A percentile compares a stretch with the other conserved stretches of the same genome.
phyloP scores from a whole-genome alignment of 2,113 vertebrate species.

The Megatriorchis doriae region DNA sequence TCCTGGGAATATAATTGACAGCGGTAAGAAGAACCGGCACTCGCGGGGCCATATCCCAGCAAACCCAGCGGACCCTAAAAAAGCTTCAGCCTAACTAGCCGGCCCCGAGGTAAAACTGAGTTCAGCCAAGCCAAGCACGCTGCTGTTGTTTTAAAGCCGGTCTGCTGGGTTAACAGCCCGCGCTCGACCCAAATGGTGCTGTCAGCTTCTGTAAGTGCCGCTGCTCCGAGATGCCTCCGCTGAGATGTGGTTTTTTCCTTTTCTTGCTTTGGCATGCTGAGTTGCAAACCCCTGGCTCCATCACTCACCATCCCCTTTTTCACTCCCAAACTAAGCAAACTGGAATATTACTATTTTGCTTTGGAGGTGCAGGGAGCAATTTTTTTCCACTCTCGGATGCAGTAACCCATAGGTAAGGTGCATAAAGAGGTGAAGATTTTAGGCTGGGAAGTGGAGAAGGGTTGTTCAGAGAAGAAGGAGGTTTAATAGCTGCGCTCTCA shows the following conservation, averaged over 20 bases:
- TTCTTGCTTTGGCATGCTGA: background rate
- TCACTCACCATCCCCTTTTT: background rate
- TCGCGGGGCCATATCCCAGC: accelerated
- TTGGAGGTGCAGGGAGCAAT: background rate
- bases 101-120: background rate
- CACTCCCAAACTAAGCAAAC: background rate
- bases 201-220: background rate
- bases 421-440: background rate
- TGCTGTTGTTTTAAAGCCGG: background rate
- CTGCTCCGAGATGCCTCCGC: background rate
- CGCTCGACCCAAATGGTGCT: background rate
- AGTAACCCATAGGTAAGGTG: accelerated
- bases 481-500: no score
- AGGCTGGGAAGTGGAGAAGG: background rate
- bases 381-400: background rate
- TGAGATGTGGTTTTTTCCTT: background rate
- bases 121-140: background rate
- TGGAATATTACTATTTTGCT: background rate
- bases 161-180: background rate
- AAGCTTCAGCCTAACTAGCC: background rate
- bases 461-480: no score
- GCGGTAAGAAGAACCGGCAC: accelerated
- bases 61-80: background rate
- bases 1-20: background rate
- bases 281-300: background rate